Evolutionary conservation across 2,113 vertebrate genomes (phyloP).

Genomic region (Malurus cyaneus): DNA sequence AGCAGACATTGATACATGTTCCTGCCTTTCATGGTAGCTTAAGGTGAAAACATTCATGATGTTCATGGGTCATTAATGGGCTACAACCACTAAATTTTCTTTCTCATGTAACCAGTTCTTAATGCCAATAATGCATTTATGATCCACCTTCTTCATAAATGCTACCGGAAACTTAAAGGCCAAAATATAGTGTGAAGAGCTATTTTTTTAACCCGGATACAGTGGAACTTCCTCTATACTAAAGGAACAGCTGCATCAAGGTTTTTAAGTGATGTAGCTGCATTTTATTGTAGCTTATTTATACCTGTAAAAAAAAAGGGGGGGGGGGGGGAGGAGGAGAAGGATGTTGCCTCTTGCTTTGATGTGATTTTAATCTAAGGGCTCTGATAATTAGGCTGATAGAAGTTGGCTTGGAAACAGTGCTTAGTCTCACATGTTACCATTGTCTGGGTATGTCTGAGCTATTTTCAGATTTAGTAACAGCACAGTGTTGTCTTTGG

Average conservation of each 20-base stretch:
- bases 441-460: constrained; percentile 71
- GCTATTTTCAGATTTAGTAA: constrained; percentile 74
- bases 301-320: constrained; percentile 1
- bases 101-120: constrained; percentile 54
- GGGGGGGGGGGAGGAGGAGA: neutral
- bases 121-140: constrained; percentile 71
- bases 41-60: neutral
- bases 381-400: constrained; percentile 72
- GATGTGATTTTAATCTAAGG: constrained; percentile 74
- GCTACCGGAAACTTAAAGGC: constrained; percentile 75
- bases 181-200: constrained; percentile 65
- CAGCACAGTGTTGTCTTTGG: constrained; percentile 72
- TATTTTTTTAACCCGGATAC: constrained; percentile 58
- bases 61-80: constrained; percentile 15
- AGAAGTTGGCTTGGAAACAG: constrained; percentile 77
- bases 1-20: neutral
- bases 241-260: constrained; percentile 49
- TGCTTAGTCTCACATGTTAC: constrained; percentile 76
- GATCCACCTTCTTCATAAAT: constrained; percentile 57
- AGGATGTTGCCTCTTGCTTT: constrained; percentile 59
- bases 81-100: constrained; percentile 45
- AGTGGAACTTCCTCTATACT: constrained; percentile 56
- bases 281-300: constrained; percentile 68
- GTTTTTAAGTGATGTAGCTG: constrained; percentile 51
- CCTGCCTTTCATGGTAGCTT: constrained; percentile 2